These are phyloP conservation scores for Hoplias malabaricus DNA, from an alignment of 2,113 vertebrate genomes.

Conservation along the genomic window DNA sequence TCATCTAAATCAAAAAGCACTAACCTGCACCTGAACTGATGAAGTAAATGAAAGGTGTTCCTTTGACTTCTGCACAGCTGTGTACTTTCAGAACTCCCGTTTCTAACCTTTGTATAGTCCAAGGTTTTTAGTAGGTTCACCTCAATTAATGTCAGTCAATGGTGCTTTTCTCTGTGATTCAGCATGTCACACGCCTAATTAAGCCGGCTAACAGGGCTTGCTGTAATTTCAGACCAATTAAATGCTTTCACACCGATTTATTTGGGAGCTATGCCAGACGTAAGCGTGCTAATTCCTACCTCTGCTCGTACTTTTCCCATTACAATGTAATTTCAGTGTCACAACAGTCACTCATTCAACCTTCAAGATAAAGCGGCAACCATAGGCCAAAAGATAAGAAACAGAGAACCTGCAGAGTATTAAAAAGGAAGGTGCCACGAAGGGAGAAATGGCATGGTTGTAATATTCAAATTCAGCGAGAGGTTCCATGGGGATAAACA, in stretches of 20 bases:
- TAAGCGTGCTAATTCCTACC: neutral
- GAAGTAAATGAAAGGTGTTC: no score
- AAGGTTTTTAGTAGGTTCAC: neutral
- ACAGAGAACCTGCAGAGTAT: neutral
- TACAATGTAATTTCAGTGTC: neutral
- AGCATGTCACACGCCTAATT: slow-evolving; percentile 20
- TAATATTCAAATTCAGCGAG: no score
- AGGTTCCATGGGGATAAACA: no score
- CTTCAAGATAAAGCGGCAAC: neutral
- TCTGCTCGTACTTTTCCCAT: neutral
- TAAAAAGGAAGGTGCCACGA: neutral
- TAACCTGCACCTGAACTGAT: no score
- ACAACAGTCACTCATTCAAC: neutral
- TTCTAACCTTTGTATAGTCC: neutral
- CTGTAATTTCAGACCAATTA: slow-evolving; percentile 34
- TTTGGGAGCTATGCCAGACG: slow-evolving; percentile 12
- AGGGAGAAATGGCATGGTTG: neutral
- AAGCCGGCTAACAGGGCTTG: slow-evolving; percentile 14
- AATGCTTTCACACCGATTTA: slow-evolving; percentile 31
- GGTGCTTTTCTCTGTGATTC: slow-evolving; percentile 7
- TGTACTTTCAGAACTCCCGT: neutral
- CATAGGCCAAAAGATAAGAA: neutral
- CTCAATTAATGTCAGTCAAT: slow-evolving; percentile 14
- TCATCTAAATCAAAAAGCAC: no score
- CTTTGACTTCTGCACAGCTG: no score